phyloP scores from a whole-genome alignment of 2,797 vertebrate genomes.

The Podarcis siculus region DNA sequence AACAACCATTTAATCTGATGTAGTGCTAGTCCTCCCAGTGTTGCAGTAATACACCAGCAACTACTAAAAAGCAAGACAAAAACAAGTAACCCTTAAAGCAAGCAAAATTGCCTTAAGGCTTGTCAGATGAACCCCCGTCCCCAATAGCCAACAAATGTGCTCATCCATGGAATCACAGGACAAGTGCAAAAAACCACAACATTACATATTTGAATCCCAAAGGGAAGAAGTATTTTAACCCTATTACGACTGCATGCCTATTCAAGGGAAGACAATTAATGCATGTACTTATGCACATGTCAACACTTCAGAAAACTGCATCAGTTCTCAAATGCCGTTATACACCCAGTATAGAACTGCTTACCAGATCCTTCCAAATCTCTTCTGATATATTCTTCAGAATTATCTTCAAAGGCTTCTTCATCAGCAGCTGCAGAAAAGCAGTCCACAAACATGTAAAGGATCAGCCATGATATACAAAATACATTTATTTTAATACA shows the following conservation, averaged over 20 bases:
- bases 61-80: neutral
- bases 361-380: slow-evolving; percentile 99
- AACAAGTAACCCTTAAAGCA: neutral
- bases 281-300: slow-evolving; percentile 8
- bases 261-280: neutral
- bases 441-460: slow-evolving; percentile 4
- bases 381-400: slow-evolving; percentile 97
- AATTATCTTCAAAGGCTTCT: slow-evolving; percentile 99
- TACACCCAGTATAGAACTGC: slow-evolving; percentile 48
- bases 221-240: neutral
- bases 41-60: neutral
- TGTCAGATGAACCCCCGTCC: neutral
- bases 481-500: neutral
- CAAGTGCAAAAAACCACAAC: neutral
- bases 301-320: slow-evolving; percentile 40
- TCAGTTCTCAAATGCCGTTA: slow-evolving; percentile 29
- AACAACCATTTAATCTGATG: neutral
- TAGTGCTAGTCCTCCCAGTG: neutral
- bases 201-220: neutral
- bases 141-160: too few relatives aligned
- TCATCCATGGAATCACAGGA: neutral
- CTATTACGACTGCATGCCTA: neutral
- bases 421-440: slow-evolving; percentile 91
- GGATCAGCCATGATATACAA: neutral
- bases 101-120: neutral